Conservation (phyloP, 2,113 vertebrate species). For the Tenebrosternarchus preto region DNA sequence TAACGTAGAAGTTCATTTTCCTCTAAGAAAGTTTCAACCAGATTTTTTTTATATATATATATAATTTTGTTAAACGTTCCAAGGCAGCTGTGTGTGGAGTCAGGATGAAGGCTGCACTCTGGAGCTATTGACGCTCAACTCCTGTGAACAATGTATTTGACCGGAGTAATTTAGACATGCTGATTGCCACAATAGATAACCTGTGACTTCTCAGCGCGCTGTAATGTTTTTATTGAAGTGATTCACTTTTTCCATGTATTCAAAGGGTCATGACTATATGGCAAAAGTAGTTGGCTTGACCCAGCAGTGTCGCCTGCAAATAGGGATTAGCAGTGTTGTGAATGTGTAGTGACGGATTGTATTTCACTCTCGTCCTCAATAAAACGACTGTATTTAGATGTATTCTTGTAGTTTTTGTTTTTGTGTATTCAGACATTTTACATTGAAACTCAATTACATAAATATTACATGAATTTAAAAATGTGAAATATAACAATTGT, state of each 20-base stretch:
- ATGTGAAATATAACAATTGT: no score
- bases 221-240: background rate
- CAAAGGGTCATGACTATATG: background rate
- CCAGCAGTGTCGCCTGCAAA: background rate
- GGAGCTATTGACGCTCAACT: background rate
- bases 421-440: background rate
- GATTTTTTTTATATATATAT: background rate
- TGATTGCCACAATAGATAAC: background rate
- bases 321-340: background rate
- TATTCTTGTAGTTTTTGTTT: background rate
- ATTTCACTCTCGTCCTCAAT: slow-evolving; percentile 21
- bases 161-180: background rate
- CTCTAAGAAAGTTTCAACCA: background rate
- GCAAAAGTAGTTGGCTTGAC: background rate
- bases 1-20: no score
- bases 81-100: background rate
- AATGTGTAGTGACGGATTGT: slow-evolving; percentile 2
- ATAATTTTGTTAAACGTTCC: background rate
- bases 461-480: no score
- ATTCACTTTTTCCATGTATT: background rate
- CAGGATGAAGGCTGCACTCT: background rate
- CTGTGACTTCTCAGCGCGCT: background rate
- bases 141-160: background rate
- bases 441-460: background rate
- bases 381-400: slow-evolving; percentile 10